Base-by-base conservation (phyloP, 1,140 invertebrate genomes). In the Micrasema minimum region DNA sequence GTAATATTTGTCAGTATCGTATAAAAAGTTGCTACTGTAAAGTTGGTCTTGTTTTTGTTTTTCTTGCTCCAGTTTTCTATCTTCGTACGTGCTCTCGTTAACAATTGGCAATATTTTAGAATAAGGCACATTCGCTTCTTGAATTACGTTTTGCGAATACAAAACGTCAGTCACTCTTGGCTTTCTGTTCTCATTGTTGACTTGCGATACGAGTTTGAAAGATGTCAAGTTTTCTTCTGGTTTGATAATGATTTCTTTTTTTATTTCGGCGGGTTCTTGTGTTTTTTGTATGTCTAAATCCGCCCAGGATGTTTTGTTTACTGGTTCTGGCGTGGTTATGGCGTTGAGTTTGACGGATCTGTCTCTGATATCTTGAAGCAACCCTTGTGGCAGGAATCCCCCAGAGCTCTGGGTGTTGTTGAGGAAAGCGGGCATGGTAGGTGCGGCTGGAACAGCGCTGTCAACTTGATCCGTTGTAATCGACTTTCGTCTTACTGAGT, bases 1-100 rank as follows among this genome's bases (percentile, higher is more conserved):
- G 76, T 92, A 93, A 79, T 88, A 93, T 79, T 89, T 89, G 82
- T 94, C 91, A 62, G 90, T 86, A 76, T 92, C 90, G 73, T 90
- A 91, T 46, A 84, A 72, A 72, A 87, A 87, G 77, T 85, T 81
- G 61, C 82, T 83, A 69, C 81, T 85, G 75, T 84, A 81, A 46
- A 79, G 83, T 71, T 86, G 82, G 57, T 86, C 84, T 12, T 80
- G 73, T 71, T 85, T 82, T 67, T 85, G 80, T 78, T 84, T 84
- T 73, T 86, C 83, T 71, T 87, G 81, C 38, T 85, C 79, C 65
- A 85, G 80, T 71, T 87, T 85, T 50, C 87, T 79, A 41, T 91
- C 88, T 71, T 90, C 89, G 78, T 91, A 91, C 1, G 90, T 89
- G 77, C 86, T 88, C 78, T 91, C 89, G 69, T 86, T 87, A 18